Base-by-base conservation (phyloP, 2,888 invertebrate species). In the Leptodirus hochenwartii region DNA sequence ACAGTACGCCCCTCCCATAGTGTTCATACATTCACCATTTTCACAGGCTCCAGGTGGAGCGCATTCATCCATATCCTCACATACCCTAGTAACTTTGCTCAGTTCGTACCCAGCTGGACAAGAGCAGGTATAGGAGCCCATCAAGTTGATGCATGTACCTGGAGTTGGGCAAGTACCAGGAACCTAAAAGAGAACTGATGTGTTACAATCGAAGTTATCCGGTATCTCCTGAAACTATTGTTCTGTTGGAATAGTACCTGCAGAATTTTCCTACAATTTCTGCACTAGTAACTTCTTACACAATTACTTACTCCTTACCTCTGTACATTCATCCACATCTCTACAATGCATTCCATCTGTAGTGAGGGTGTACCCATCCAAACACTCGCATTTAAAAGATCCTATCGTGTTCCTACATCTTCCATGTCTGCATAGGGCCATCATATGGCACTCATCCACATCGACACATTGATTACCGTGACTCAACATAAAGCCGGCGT, bases 391-490 rank as follows among this genome's bases (percentile, higher is more conserved):
- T 37, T 63, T 65, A 56, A 77, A 85, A 12, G 78, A 76, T 16
- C 84, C 84, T 33, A 74, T 59, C 2, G 73, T 72, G 54, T 85
- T 85, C 40, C 74, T 66, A 46, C 85, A 85, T 29, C 79, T 63
- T 1, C 84, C 82, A 47, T 87, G 85, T 41, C 84, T 69, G 49
- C 90, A 90, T 32, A 84, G 68, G 27, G 80, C 77, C 61, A 78
- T 78, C 47, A 75, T 72, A 41, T 77, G 69, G 43, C 85, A 85
- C 54, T 85, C 85, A 54, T 85, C 81, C 34, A 82, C 64, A 50
- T 79, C 78, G 25, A 76, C 67, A 45, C 84, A 84, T 46, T 82
- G 81, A 43, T 76, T 76, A 42, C 74, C 78, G 5, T 70, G 66
- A 28, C 78, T 76, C 1, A 79, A 61, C 46, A 78, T 78, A 56